Percentiles rank a stretch among this genome's conserved stretches.
Evolutionary conservation across 2,113 vertebrate genomes (phyloP).

Genomic region (Sinosuthora webbiana): DNA sequence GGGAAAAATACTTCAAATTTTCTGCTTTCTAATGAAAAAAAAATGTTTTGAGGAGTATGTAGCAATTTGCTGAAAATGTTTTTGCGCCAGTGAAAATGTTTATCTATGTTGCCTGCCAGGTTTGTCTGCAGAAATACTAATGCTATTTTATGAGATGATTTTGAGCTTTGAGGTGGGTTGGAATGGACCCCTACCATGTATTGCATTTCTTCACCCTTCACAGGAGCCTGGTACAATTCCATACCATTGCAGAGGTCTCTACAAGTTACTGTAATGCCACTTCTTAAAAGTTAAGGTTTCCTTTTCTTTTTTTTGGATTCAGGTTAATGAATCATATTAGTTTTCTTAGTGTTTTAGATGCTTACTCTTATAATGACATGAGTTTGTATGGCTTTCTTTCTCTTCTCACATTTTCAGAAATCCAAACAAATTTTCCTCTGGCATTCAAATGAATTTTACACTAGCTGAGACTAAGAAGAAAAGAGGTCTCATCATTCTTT

Average conservation of each 20-base stretch:
- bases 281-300: not conserved
- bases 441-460: not conserved
- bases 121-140: not conserved
- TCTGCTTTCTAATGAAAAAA: not conserved
- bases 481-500: not conserved
- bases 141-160: not conserved
- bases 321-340: not conserved
- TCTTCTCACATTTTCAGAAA: not conserved
- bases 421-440: not conserved
- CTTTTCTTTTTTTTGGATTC: not conserved
- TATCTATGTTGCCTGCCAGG: not conserved
- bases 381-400: not conserved
- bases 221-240: not conserved
- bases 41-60: not conserved
- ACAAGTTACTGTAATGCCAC: not conserved
- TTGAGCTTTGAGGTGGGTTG: not conserved
- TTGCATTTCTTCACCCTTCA: not conserved
- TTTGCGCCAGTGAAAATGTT: not conserved
- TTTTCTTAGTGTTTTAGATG: not conserved
- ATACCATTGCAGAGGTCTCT: not conserved
- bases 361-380: not conserved
- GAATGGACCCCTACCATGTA: not conserved
- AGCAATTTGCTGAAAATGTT: constrained; percentile 5
- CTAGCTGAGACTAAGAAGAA: not conserved
- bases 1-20: not conserved